Evolutionary conservation across 2,888 invertebrate species (phyloP).

Genomic region (Amphipoea oculea): DNA sequence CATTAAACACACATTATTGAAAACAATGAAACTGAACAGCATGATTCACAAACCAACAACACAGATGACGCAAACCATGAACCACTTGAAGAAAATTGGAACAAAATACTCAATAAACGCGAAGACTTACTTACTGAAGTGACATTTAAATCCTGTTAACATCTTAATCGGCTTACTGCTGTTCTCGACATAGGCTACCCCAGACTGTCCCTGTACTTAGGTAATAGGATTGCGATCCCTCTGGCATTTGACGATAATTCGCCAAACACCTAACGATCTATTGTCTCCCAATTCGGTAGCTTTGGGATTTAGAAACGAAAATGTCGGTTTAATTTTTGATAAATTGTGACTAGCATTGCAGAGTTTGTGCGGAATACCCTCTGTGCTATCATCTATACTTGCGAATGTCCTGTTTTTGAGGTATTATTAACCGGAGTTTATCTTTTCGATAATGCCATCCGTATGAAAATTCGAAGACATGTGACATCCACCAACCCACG

Average conservation of each 20-base stretch:
- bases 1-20: constrained; percentile 28
- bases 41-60: constrained; percentile 24
- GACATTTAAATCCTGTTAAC: constrained; percentile 55
- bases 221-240: constrained; percentile 67
- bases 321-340: background rate
- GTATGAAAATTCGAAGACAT: no score
- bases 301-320: background rate
- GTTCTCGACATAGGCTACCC: constrained; percentile 37
- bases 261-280: constrained; percentile 42
- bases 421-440: background rate
- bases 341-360: background rate
- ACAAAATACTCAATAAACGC: constrained; percentile 44
- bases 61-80: constrained; percentile 39
- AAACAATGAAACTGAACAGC: constrained; percentile 31
- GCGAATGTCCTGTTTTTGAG: background rate
- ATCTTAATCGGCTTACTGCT: constrained; percentile 63
- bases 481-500: no score
- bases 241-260: constrained; percentile 28
- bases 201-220: constrained; percentile 31
- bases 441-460: background rate
- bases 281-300: constrained; percentile 29
- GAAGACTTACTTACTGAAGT: constrained; percentile 45
- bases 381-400: background rate
- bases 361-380: background rate
- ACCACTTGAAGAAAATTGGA: constrained; percentile 48